Conservation (phyloP, 1,140 invertebrate species). For the Colletes latitarsis region DNA sequence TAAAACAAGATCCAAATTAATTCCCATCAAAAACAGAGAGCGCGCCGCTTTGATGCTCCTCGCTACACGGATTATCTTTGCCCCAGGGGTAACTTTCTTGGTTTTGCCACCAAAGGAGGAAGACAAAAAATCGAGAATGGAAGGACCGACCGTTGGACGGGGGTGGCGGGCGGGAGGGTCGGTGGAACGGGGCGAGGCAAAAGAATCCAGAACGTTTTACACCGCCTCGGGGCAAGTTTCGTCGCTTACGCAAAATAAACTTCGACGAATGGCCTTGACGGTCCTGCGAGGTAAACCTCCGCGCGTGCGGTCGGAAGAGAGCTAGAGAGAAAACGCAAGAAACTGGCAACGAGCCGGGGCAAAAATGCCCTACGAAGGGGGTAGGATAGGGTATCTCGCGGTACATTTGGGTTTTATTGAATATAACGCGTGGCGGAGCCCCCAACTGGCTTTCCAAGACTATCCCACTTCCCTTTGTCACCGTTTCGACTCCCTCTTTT, state of each 20-base stretch:
- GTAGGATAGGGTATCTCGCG: slow-evolving; percentile 65
- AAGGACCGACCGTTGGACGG: not conserved
- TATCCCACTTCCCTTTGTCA: slow-evolving; percentile 50
- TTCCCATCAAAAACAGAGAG: slow-evolving; percentile 53
- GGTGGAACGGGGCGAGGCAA: not conserved
- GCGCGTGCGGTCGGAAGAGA: not conserved
- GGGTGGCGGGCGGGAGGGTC: too few species aligned
- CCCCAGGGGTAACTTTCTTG: slow-evolving; percentile 50
- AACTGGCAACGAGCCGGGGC: not conserved
- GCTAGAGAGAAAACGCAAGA: not conserved
- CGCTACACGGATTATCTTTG: slow-evolving; percentile 51
- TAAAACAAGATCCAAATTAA: slow-evolving; percentile 61
- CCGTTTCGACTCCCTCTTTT: slow-evolving; percentile 22
- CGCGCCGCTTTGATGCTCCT: slow-evolving; percentile 43
- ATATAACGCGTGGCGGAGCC: slow-evolving; percentile 65
- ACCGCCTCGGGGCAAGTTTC: slow-evolving; percentile 47
- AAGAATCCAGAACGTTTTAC: slow-evolving; percentile 52
- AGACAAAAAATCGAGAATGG: slow-evolving; percentile 5
- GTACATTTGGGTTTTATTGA: slow-evolving; percentile 76
- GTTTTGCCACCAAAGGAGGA: slow-evolving; percentile 38
- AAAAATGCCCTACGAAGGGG: slow-evolving; percentile 51
- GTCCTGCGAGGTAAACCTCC: slow-evolving; percentile 1
- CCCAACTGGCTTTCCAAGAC: slow-evolving; percentile 62
- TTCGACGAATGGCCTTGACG: slow-evolving; percentile 58
- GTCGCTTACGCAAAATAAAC: slow-evolving; percentile 65